A percentile compares a stretch with the other conserved stretches of the same genome.
These are phyloP conservation scores for Nomia melanderi DNA, from an alignment of 1,140 invertebrate species.

Conservation along the genomic window DNA sequence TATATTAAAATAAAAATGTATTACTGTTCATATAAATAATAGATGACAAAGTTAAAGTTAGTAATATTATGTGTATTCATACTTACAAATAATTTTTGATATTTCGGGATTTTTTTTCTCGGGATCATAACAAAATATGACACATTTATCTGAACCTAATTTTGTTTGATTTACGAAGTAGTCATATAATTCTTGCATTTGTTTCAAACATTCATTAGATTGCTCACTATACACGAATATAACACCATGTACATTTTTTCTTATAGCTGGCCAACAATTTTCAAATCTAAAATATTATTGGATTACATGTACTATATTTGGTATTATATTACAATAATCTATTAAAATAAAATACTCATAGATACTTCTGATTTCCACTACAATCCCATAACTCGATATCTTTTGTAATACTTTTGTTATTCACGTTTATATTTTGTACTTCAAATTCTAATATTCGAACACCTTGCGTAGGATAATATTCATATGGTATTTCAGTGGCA, in stretches of 20 bases:
- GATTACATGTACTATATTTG: constrained; percentile 20
- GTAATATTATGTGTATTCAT: constrained; percentile 17
- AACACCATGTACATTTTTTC: constrained; percentile 86
- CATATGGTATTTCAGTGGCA: constrained; percentile 83
- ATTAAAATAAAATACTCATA: constrained; percentile 13
- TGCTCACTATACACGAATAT: constrained; percentile 88
- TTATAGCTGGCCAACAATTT: constrained; percentile 89
- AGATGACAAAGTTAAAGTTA: constrained; percentile 15
- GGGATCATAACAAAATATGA: constrained; percentile 82
- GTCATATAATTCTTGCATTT: constrained; percentile 87
- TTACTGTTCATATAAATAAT: neutral
- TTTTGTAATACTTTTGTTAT: constrained; percentile 80
- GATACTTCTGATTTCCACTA: constrained; percentile 85
- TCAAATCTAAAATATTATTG: constrained; percentile 83
- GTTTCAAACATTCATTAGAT: constrained; percentile 82
- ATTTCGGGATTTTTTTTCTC: constrained; percentile 75
- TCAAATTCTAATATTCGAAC: constrained; percentile 88
- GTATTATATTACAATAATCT: constrained; percentile 18
- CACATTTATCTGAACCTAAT: constrained; percentile 82
- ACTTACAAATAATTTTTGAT: constrained; percentile 71
- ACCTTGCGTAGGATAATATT: constrained; percentile 86
- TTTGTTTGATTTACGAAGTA: constrained; percentile 86
- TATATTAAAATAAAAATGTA: constrained; percentile 16
- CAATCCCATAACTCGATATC: constrained; percentile 89
- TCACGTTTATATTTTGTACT: constrained; percentile 79